A percentile compares a stretch with the other conserved stretches of the same genome.
phyloP scores from a whole-genome alignment of 2,797 vertebrate species.

The Numenius phaeopus region DNA sequence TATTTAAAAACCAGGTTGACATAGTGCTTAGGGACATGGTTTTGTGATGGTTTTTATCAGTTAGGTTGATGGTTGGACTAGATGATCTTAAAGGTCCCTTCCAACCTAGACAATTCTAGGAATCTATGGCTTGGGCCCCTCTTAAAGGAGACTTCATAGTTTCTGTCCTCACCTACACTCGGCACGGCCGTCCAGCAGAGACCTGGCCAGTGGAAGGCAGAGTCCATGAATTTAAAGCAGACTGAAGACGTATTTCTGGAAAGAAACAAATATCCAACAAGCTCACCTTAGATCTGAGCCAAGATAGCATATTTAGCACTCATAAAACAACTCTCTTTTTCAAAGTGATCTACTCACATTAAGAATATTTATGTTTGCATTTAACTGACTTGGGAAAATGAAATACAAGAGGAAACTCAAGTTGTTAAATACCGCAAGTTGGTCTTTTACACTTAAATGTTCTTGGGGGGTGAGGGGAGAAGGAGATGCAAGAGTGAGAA shows the following conservation, averaged over 20 bases:
- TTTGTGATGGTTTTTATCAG: too few species aligned
- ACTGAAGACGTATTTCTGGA: background rate
- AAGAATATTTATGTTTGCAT: background rate
- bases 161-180: background rate
- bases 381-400: background rate
- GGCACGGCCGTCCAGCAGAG: background rate
- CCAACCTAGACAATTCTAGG: too few species aligned
- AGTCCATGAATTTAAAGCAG: background rate
- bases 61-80: too few species aligned
- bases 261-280: background rate
- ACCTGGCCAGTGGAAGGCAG: background rate
- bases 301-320: background rate
- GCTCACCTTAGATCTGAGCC: background rate
- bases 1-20: too few species aligned
- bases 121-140: too few species aligned
- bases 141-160: rapidly evolving
- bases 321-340: background rate
- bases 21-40: too few species aligned
- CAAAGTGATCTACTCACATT: background rate
- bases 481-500: background rate
- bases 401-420: background rate
- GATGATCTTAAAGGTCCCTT: too few species aligned
- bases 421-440: background rate
- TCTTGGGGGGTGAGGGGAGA: background rate
- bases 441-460: background rate